These are phyloP conservation scores for Hormaphis cornu DNA, from an alignment of 1,140 invertebrate genomes.

Conservation along the genomic window DNA sequence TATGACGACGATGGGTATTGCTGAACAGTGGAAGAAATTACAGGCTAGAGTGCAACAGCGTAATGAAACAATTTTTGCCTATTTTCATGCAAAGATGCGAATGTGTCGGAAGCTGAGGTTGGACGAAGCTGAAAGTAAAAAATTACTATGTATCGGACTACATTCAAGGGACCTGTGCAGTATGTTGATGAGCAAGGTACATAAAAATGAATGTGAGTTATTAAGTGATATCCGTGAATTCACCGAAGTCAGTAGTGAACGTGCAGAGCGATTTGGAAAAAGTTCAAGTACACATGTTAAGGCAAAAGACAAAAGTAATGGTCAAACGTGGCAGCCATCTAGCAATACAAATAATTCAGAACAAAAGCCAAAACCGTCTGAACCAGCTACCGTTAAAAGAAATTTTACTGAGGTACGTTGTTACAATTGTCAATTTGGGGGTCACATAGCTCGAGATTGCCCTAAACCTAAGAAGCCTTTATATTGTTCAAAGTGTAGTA, in stretches of 20 bases:
- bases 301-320: background rate
- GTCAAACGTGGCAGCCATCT: background rate
- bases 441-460: background rate
- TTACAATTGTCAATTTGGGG: background rate
- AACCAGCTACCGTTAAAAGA: background rate
- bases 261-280: background rate
- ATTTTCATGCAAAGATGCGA: background rate
- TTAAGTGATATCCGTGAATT: background rate
- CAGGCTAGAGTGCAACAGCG: background rate
- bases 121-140: background rate
- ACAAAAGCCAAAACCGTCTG: background rate
- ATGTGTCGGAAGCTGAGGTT: background rate
- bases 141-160: background rate
- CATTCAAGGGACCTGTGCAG: background rate
- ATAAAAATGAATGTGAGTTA: background rate
- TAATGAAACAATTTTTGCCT: background rate
- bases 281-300: background rate
- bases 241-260: background rate
- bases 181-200: background rate
- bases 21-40: background rate
- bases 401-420: background rate
- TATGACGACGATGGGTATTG: background rate
- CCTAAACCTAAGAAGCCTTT: background rate
- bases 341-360: too few species aligned
- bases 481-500: background rate